Base-by-base conservation (phyloP, 1,140 invertebrate species). In the Papilio machaon region DNA sequence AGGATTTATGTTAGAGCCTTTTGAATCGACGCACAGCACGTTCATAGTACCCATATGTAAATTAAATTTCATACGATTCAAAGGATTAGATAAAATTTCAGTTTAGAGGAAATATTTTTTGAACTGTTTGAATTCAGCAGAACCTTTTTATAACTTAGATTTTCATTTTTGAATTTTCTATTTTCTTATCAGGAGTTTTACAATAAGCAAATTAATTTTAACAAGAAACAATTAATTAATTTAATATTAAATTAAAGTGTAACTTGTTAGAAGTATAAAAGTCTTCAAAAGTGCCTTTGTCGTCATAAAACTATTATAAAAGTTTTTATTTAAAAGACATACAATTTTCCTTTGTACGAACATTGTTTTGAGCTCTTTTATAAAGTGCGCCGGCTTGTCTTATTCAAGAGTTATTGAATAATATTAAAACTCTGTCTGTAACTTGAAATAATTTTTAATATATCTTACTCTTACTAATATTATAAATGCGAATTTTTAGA, bases 301-400 rank as follows among this genome's bases (percentile, higher is more conserved):
- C 23, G 30, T 11, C 64, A 70, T 70, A 70, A 38, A 70, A 70
- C 30, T 70, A 70, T 70, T 70, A 70, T 70, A 35, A 70, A 70
- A 70, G 64, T 70, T 70, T 70, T 2, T 17, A 30, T 30, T 70
- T 70, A 64, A 64, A 35, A 70, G 64, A 35, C 11, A 7, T 70
- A 64, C 60, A 64, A 64, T 70, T 70, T 67, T 70, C 64, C 11
- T 70, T 70, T 70, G 30, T 70, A 35, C n/a, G 5, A 35, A 70
- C 30, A 35, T 70, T 70, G 30, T 17, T 35, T 70, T 17, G 38
- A 70, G 64, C 64, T 70, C 30, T 70, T 35, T 70, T 70, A 17
- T 70, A 70, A 38, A 70, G 30, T 35, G 11, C 64, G 60, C 23
- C 23, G 19, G 2, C 10, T 64, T 60, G 23, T 64, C 13, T 35